Evolutionary conservation across 2,888 invertebrate genomes (phyloP), one percentile per base, ranked within the genome.

Genomic region (Drosophila meridiana): DNA sequence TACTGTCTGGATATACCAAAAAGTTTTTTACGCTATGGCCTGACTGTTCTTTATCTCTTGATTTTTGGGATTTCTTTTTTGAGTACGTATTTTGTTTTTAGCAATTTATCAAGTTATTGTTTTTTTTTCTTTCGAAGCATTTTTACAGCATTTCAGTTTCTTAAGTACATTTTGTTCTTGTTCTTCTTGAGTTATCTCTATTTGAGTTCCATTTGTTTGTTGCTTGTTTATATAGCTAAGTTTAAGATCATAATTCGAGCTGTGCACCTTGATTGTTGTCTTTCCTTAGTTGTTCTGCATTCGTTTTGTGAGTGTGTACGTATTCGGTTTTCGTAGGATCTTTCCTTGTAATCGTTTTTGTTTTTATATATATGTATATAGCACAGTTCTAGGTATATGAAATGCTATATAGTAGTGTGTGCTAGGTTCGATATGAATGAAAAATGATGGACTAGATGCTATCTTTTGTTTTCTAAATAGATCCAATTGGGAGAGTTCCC

Each of bases 381-480:
- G 76, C 65, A 70, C 60, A 53, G 57, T 38, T 55, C 8, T 40
- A 48, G 45, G 40, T 47, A 13, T 76, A 61, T 77, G 45, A 68
- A 68, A 65, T 72, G 67, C 72, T 63, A 71, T 61, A 59, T 72
- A 70, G 74, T 82, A 62, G 66, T 61, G 78, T 61, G 74, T 74
- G 77, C 69, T 70, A 62, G 69, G 89, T 80, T 89, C 85, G 85
- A 85, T 85, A 85, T 85, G 85, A 89, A 87, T 89, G 83, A 88
- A 88, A 36, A 78, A 69, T 73, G 56, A 86, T 88, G 76, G 85
- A 85, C 85, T 85, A 85, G 85, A 88, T 70, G 85, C 88, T 85
- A 85, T 64, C 45, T 42, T 20, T 43, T 47, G 45, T 47, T 69
- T 55, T 38, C n/a, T 20, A 77, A 86, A 78, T 76, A 77, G 68